phyloP scores from a whole-genome alignment of 30 jellyfish, hydroid and myxozoan genomes.

The Aurelia aurita complex sp. Pacific region DNA sequence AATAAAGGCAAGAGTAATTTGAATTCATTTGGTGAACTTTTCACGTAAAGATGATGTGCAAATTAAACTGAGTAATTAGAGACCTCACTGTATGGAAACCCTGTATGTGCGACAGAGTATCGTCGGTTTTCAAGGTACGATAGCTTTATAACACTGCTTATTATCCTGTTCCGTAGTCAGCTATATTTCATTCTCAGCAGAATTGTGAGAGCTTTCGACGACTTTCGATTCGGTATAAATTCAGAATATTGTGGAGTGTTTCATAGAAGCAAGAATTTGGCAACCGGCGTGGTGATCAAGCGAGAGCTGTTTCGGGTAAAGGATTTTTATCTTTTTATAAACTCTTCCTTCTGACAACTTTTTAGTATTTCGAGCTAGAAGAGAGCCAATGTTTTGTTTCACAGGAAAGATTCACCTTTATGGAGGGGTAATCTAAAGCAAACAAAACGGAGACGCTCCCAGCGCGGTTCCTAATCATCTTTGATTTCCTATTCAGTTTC shows the following conservation, averaged over 20 bases:
- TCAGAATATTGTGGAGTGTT: no score
- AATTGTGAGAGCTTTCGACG: conserved; percentile 24
- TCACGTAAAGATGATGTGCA: conserved; percentile 5
- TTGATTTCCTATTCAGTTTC: no score
- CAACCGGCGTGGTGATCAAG: no score
- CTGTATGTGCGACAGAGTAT: neutral
- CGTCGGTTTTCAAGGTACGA: conserved; percentile 23
- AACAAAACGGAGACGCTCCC: no score
- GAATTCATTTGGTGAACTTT: conserved; percentile 13
- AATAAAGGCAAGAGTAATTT: neutral
- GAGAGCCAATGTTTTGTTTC: no score
- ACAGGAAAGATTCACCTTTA: no score
- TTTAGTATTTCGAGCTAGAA: neutral
- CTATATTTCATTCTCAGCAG: conserved; percentile 69
- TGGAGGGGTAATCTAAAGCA: no score
- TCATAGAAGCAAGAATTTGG: no score
- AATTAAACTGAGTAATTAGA: neutral
- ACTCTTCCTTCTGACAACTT: neutral
- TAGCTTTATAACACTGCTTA: conserved; percentile 19
- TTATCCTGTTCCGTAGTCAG: conserved; percentile 39
- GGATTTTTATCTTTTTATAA: neutral
- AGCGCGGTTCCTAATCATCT: no score
- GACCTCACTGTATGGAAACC: neutral
- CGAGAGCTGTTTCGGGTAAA: no score
- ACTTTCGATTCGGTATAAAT: no score